phyloP scores from a whole-genome alignment of 35 echinoderm and acorn worm genomes.

The Nesometra sesokonis region DNA sequence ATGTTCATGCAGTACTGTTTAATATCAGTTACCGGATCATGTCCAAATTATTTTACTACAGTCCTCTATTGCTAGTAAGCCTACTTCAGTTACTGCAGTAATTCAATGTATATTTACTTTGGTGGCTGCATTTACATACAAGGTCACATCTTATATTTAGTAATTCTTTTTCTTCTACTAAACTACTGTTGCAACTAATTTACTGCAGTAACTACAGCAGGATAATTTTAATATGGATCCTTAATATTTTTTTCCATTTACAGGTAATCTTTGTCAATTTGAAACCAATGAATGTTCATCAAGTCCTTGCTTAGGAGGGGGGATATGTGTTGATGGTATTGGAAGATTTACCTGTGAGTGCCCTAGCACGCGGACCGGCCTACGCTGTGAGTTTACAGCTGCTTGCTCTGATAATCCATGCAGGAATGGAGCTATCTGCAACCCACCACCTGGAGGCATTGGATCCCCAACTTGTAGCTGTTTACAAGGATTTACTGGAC shows the following conservation, averaged over 20 bases:
- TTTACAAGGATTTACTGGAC: conserved; percentile 64
- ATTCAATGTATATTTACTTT: too few relatives aligned
- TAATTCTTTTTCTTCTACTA: too few relatives aligned
- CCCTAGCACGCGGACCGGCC: conserved; percentile 29
- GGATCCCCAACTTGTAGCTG: conserved; percentile 49
- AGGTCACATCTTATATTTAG: too few relatives aligned
- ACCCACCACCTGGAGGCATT: conserved; percentile 4
- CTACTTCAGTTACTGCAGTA: too few relatives aligned
- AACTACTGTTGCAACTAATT: too few relatives aligned
- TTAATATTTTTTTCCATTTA: neutral
- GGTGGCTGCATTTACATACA: too few relatives aligned
- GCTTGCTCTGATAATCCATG: conserved; percentile 65
- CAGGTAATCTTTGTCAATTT: conserved; percentile 26
- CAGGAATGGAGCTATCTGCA: conserved; percentile 67
- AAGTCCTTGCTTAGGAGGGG: conserved; percentile 57
- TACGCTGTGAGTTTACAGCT: conserved; percentile 50
- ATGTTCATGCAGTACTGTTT: too few relatives aligned
- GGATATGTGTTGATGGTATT: conserved; percentile 40
- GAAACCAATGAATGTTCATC: conserved; percentile 66
- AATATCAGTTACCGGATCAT: too few relatives aligned
- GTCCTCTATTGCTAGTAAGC: too few relatives aligned
- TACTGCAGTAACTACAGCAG: too few relatives aligned
- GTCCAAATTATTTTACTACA: too few relatives aligned
- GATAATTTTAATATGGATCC: neutral
- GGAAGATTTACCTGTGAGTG: conserved; percentile 59